These are phyloP conservation scores for Polymixis lichenea DNA, from an alignment of 2,888 invertebrate species.

Conservation along the genomic window DNA sequence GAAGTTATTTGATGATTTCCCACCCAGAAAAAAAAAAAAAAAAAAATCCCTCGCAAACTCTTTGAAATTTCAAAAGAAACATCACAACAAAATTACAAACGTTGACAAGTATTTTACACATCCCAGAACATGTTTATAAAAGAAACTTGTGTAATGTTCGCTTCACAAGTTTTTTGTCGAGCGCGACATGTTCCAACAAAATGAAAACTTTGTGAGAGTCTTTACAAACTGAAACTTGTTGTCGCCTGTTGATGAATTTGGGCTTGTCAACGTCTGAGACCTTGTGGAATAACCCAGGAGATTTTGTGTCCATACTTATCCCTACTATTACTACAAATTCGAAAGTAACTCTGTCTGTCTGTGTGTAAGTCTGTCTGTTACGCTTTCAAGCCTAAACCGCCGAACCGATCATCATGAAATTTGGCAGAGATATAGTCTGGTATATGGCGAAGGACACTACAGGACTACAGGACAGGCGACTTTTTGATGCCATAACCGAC, in stretches of 20 bases:
- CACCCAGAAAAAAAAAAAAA: too few relatives aligned
- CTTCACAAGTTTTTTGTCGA: slow-evolving; percentile 46
- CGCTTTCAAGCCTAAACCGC: too few relatives aligned
- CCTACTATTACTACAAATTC: neutral
- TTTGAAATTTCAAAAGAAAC: slow-evolving; percentile 2
- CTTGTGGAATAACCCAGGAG: neutral
- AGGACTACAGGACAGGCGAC: too few relatives aligned
- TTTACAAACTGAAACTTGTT: slow-evolving; percentile 42
- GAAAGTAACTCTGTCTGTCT: neutral
- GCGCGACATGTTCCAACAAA: slow-evolving; percentile 39
- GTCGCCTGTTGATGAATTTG: slow-evolving; percentile 46
- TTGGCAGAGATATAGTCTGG: neutral
- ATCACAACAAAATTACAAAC: slow-evolving; percentile 24
- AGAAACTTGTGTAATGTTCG: slow-evolving; percentile 28
- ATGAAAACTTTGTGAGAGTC: slow-evolving; percentile 38
- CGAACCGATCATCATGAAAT: neutral
- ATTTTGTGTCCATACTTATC: neutral
- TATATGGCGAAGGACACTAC: neutral
- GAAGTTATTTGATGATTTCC: too few relatives aligned
- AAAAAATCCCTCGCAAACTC: too few relatives aligned
- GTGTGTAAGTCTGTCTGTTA: neutral
- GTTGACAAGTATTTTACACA: slow-evolving; percentile 20
- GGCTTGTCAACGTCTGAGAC: slow-evolving; percentile 35
- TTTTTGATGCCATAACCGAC: neutral
- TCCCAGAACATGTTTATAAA: slow-evolving; percentile 36